Evolutionary conservation across 2,888 invertebrate genomes (phyloP).

Genomic region (Sesia bembeciformis): DNA sequence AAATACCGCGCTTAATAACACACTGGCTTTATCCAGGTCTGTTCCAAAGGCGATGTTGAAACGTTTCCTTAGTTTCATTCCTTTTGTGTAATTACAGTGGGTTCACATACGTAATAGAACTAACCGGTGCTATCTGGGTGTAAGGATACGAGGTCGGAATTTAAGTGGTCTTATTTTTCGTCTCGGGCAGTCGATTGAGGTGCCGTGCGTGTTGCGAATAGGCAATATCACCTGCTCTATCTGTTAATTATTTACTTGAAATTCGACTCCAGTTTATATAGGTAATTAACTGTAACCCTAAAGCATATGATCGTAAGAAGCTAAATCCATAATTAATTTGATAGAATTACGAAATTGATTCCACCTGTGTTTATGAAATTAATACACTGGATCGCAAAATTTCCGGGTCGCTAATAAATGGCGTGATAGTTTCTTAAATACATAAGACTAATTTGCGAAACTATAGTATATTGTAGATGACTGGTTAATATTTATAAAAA

Average conservation of each 20-base stretch:
- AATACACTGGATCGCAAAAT: too few relatives aligned
- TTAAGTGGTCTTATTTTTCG: constrained; percentile 68
- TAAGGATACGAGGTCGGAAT: constrained; percentile 58
- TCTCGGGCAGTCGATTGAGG: constrained; percentile 46
- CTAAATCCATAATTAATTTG: too few relatives aligned
- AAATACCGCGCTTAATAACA: not conserved
- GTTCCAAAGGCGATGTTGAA: constrained; percentile 11
- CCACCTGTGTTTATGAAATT: too few relatives aligned
- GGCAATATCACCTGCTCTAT: constrained; percentile 40
- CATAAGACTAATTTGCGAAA: too few relatives aligned
- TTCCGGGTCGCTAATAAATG: too few relatives aligned
- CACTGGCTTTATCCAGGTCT: not conserved
- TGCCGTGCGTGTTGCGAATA: constrained; percentile 54
- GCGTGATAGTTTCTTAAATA: too few relatives aligned
- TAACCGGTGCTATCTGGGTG: constrained; percentile 56
- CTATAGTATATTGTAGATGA: too few relatives aligned
- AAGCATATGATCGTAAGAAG: too few relatives aligned
- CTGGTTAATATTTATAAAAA: too few relatives aligned
- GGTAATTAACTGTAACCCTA: too few relatives aligned
- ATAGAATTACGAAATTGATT: too few relatives aligned
- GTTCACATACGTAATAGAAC: constrained; percentile 17
- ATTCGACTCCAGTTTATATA: constrained; percentile 14
- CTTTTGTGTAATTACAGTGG: constrained; percentile 64
- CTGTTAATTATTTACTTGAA: constrained; percentile 48
- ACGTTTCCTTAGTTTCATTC: constrained; percentile 45